Evolutionary conservation across 1,140 invertebrate genomes (phyloP), one percentile per base, ranked within the genome.

Genomic region (Odontomachus brunneus): DNA sequence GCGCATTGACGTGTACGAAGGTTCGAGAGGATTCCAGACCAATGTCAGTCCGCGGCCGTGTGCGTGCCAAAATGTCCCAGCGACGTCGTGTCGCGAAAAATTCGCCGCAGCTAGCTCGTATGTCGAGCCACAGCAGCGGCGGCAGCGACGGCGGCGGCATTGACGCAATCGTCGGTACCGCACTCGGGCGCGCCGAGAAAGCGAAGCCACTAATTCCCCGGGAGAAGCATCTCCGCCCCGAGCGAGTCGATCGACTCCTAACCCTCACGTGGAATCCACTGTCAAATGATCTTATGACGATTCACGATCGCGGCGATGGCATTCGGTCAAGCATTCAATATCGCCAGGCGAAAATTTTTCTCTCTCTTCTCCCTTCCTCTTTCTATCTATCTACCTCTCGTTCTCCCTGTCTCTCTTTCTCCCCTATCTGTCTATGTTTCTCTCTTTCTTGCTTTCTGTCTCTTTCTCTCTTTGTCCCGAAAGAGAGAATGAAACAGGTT

Each of bases 1-100:
- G 53, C 44, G 60, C 62, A 62, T 80, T 81, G 60, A 63, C 59
- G 65, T 83, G 63, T 38, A 44, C 67, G 19, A 63, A 14, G 53
- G 49, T 14, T 80, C 57, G 81, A 87, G 73, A 84, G 51, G 44
- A 82, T 88, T 85, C 66, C 84, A 90, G 71, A 53, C 89, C 84
- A 89, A 89, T 84, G 87, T 89, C 84, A 88, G 29, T 89, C 57
- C 38, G 67, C 59, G 57, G 57, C 33, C 26, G 60, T 62, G 63
- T 59, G 38, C 69, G 75, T 85, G 71, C 80, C 83, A 91, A 88
- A 89, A 86, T 88, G 74, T 88, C 87, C 62, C n/a, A 55, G 26
- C 38, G 38, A 44, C 38, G 44, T 44, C 78, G 48, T 57, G 60
- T 63, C 26, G 19, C 73, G 57, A 7, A 7, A 82, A n/a, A 53